Evolutionary conservation across 2,888 invertebrate genomes (phyloP).

Genomic region (Zaprionus bogoriensis): DNA sequence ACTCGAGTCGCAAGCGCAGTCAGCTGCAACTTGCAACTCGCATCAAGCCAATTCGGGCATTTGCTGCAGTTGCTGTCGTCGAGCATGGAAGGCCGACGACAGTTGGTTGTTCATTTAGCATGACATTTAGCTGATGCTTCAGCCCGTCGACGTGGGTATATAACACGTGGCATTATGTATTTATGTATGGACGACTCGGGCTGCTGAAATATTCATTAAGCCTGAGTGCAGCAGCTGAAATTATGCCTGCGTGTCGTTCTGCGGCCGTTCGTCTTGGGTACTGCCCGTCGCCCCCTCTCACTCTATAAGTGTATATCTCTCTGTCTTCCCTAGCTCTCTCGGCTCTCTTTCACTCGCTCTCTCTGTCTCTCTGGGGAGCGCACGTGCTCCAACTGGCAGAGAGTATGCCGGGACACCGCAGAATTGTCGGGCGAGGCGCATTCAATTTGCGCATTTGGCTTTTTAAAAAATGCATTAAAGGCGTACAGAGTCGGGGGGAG

Average conservation of each 20-base stretch:
- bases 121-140: conserved; percentile 47
- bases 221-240: conserved; percentile 71
- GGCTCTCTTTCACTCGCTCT: neutral
- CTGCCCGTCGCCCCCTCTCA: neutral
- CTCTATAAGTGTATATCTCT: neutral
- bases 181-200: conserved; percentile 44
- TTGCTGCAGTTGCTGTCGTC: neutral
- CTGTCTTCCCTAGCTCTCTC: neutral
- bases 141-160: conserved; percentile 10
- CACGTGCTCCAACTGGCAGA: conserved; percentile 46
- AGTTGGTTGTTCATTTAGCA: conserved; percentile 32
- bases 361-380: conserved; percentile 22
- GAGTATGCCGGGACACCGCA: conserved; percentile 48
- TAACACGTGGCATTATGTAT: conserved; percentile 41
- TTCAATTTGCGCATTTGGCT: conserved; percentile 78
- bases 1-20: neutral
- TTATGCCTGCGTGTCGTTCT: conserved; percentile 69
- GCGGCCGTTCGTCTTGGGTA: conserved; percentile 28
- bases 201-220: conserved; percentile 73
- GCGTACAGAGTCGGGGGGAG: conserved; percentile 12
- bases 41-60: neutral
- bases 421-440: conserved; percentile 51
- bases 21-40: neutral
- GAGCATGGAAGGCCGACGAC: conserved; percentile 7
- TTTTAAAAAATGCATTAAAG: conserved; percentile 76